These are phyloP conservation scores for Trichogramma evanescens DNA, from an alignment of 2,888 invertebrate species.

Conservation along the genomic window DNA sequence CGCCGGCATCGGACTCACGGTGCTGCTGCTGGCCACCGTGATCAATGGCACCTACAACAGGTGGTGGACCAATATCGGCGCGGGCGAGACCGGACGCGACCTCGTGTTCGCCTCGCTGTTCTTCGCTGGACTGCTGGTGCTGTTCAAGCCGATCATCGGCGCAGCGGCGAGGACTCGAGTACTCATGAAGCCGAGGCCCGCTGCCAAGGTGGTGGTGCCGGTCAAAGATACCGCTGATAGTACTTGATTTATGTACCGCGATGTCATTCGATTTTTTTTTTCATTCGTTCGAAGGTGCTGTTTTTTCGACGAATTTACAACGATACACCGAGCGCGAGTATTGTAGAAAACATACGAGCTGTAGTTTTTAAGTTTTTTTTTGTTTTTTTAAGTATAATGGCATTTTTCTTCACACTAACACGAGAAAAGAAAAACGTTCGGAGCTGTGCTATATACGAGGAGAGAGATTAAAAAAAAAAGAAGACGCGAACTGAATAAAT, in stretches of 20 bases:
- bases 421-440: too few relatives aligned
- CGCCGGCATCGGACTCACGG: slow-evolving; percentile 33
- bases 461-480: too few relatives aligned
- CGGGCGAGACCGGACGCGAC: slow-evolving; percentile 28
- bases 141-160: slow-evolving; percentile 38
- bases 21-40: slow-evolving; percentile 35
- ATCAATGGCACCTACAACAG: slow-evolving; percentile 36
- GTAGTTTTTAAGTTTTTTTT: too few relatives aligned
- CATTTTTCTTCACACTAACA: too few relatives aligned
- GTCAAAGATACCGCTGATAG: not conserved
- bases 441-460: too few relatives aligned
- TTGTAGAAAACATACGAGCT: too few relatives aligned
- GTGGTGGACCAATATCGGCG: slow-evolving; percentile 29
- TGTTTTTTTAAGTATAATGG: too few relatives aligned
- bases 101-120: slow-evolving; percentile 35
- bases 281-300: not conserved
- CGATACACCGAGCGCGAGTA: too few relatives aligned
- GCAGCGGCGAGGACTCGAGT: slow-evolving; percentile 34
- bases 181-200: slow-evolving; percentile 25
- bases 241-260: not conserved
- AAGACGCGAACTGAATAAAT: too few relatives aligned
- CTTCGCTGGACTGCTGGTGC: slow-evolving; percentile 33
- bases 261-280: not conserved
- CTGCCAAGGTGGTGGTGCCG: slow-evolving; percentile 2
- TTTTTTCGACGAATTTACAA: not conserved